Conservation (phyloP, 92 coral and sea anemone genomes). For the Epizoanthus scotinus region DNA sequence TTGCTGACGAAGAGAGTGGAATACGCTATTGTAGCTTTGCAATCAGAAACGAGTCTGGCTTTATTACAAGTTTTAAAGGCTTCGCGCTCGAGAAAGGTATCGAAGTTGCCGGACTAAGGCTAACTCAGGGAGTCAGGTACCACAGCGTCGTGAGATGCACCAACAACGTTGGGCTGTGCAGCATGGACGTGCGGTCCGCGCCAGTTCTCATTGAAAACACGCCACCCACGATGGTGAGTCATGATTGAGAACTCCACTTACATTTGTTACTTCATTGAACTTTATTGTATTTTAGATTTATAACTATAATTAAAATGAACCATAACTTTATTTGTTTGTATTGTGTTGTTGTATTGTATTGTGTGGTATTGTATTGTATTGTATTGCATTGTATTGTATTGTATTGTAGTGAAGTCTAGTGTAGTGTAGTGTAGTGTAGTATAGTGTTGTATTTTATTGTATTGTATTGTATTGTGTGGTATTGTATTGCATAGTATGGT, state of each 20-base stretch:
- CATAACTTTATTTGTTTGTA: no score
- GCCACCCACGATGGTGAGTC: slow-evolving; percentile 81
- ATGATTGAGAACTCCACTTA: background rate
- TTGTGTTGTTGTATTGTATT: no score
- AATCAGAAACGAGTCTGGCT: slow-evolving; percentile 47
- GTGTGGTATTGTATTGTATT: no score
- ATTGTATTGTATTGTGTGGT: no score
- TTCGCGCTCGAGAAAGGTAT: slow-evolving; percentile 38
- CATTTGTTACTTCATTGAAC: no score
- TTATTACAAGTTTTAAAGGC: slow-evolving; percentile 39
- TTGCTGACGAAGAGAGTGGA: slow-evolving; percentile 82
- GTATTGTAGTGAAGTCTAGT: no score
- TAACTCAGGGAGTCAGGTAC: slow-evolving; percentile 72
- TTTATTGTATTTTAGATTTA: no score
- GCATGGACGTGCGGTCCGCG: slow-evolving; percentile 43
- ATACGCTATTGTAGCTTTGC: slow-evolving; percentile 66
- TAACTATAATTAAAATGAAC: no score
- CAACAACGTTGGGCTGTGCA: slow-evolving; percentile 63
- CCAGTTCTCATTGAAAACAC: slow-evolving; percentile 81
- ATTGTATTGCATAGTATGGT: no score
- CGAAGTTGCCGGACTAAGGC: slow-evolving; percentile 51
- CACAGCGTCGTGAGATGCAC: slow-evolving; percentile 65
- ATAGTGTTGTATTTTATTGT: no score
- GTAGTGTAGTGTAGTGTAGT: no score
- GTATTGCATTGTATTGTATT: no score